Base-by-base conservation (phyloP, 2,797 vertebrate species). In the Falco berigora region DNA sequence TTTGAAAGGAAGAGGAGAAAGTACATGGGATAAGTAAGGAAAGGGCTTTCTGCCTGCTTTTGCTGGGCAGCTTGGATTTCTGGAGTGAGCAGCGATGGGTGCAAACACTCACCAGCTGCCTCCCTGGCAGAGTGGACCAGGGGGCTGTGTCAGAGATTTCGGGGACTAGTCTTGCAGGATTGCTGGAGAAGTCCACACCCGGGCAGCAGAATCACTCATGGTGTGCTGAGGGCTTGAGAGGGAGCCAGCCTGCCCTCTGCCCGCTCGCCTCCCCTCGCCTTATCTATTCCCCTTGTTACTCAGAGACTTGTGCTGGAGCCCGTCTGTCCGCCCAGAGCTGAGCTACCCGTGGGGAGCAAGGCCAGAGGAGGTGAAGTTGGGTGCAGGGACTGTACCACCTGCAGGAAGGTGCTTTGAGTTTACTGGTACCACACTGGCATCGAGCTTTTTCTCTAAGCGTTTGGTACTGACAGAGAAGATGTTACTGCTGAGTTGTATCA, bases 201-300 rank as follows among this genome's bases (percentile, higher is more conserved):
- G 1, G 8, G 59, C 34, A 23, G 40, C 56, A 62, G 42, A 36
- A 38, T 9, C 1, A 1, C 67, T 32, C 32, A 2, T 0, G 2
- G 16, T 3, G 1, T 2, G 38, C 3, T 32, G n/a, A 9, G 80
- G 46, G 46, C 71, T 68, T 36, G 69, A 72, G 52, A 1, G 2
- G 22, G 30, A 66, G 58, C 12, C 58, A 23, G 62, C 14, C n/a
- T 15, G 44, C 12, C 20, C n/a, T 52, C 30, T 76, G 76, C 24
- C 50, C 52, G 72, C 23, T 0, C 1, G 3, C 44, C 53, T 79
- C 25, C 22, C 66, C 42, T 63, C 36, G 0, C 46, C 75, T 74
- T 58, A 17, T 67, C 68, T 36, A 52, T 32, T 28, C 40, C 58
- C 18, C 23, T 9, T 19, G 38, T 72, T 24, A 16, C 86, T 40